Base-by-base conservation (phyloP, 2,113 vertebrate species). In the Genyomyrus donnyi region DNA sequence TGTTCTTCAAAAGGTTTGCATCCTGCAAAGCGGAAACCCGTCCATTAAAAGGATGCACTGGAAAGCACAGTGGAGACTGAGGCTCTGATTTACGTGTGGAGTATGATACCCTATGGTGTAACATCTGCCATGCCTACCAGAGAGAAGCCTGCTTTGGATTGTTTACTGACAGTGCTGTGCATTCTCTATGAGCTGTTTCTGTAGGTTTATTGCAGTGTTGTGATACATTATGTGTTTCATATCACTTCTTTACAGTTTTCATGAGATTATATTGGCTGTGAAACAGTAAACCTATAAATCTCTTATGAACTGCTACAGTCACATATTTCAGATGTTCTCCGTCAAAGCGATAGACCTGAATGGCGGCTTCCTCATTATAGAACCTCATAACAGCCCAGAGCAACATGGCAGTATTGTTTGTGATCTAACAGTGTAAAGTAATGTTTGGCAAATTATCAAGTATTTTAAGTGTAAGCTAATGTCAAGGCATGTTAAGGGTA, bases 111-210 rank as follows among this genome's bases (percentile, higher is more conserved):
- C 84, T n/a, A 85, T 13, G 42, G 42, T 48, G 84, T 48, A 49
- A 49, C 84, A 86, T 86, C 84, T 49, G 48, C 74, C 74, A 80
- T 80, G 74, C 74, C 15, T 80, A 15, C 74, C 31, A 86, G 84
- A 15, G 45, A n/a, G 11, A 50, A 49, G 48, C 9, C 10, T 48
- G 45, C 48, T 50, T 50, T 86, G 84, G 46, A 27, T 87, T 11
- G 85, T 87, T 9, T 56, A 27, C 85, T 56, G 84, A 50, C 84
- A 49, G 45, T 13, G 4, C n/a, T 27, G 84, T 11, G n/a, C 2
- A 1, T 17, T 31, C 13, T 7, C 3, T 19, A 39, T 53, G n/a
- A 31, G 85, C 48, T 31, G 85, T 27, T 85, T 48, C 45, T 10
- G 19, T 85, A 48, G 45, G 48, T 86, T 50, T 52, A 39, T 87